phyloP scores from a whole-genome alignment of 2,888 invertebrate genomes.

The Drosophila setosimentum region DNA sequence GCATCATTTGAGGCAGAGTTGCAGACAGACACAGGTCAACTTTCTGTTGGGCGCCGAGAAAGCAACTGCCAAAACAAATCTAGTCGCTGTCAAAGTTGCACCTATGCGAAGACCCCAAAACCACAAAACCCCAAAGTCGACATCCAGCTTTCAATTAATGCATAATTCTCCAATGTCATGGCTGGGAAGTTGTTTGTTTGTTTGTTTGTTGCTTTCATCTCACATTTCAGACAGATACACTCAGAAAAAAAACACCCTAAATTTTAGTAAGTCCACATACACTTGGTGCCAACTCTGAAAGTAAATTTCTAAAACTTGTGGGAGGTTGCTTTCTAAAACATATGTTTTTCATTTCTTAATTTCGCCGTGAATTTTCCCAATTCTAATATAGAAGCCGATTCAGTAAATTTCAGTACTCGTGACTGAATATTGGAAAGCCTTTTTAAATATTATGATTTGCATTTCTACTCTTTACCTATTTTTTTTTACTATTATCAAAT shows the following conservation, averaged over 20 bases:
- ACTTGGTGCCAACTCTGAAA: neutral
- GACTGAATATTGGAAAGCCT: neutral
- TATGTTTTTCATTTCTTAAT: neutral
- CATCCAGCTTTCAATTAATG: constrained; percentile 78
- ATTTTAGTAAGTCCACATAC: neutral
- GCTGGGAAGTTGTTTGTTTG: constrained; percentile 53
- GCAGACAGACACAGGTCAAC: constrained; percentile 48
- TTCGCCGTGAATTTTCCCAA: neutral
- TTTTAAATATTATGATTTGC: neutral
- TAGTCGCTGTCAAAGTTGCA: constrained; percentile 54
- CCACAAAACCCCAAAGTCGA: constrained; percentile 38
- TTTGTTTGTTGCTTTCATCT: constrained; percentile 63
- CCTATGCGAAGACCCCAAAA: constrained; percentile 37
- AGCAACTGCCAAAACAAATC: constrained; percentile 62
- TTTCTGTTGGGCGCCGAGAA: constrained; percentile 45
- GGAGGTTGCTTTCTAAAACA: neutral
- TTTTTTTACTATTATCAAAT: too few species aligned
- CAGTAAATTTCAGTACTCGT: neutral
- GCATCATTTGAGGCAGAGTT: constrained; percentile 20
- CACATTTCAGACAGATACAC: constrained; percentile 7
- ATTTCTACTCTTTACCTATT: neutral
- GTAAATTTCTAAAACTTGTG: neutral
- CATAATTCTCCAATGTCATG: constrained; percentile 77
- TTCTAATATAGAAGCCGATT: neutral
- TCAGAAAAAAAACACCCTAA: neutral